Base-by-base conservation (phyloP, 2,888 invertebrate genomes). In the Sinodicranocentrus sp. region DNA sequence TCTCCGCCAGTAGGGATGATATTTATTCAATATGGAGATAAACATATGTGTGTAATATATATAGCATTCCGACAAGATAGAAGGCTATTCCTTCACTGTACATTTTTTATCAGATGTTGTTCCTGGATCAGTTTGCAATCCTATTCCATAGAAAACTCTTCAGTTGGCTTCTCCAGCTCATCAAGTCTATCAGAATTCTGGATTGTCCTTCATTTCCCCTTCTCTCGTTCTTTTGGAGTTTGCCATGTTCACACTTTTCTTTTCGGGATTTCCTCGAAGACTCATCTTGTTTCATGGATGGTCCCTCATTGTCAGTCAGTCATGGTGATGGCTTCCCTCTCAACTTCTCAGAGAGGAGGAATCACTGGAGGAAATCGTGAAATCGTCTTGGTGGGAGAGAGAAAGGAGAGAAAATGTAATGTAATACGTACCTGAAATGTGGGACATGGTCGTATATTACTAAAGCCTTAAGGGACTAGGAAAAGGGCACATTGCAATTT, bases 151-250 rank as follows among this genome's bases (percentile, higher is more conserved):
- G 13, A 48, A 15, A 48, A 3, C 10, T 48, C 3, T n/a, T 15
- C 52, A 8, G 3, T 48, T n/a, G 19, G 8, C 8, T 2, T 52
- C 15, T 52, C 2, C 8, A 52, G 23, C 21, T 57, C 57, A 57
- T 57, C 21, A 21, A 23, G 21, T 26, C 25, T 59, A 59, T 59
- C 25, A 59, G 25, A 59, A 59, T 59, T 8, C 23, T 59, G 59
- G 59, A 59, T 59, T 59, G 59, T 59, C 59, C 59, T 59, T 59
- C 59, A 59, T 59, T 59, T 59, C 59, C 59, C 25, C 23, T 59
- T 59, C 25, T 26, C 23, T 25, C 21, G 6, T 25, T 59, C 17
- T 59, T 59, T 52, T n/a, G 17, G 19, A 15, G 8, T 19, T 19
- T 19, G 15, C 19, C n/a, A n/a, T n/a, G 17, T 19, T 8, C 59